A percentile compares a stretch with the other conserved stretches of the same genome.
phyloP scores from a whole-genome alignment of 2,113 vertebrate species.

The Petaurus breviceps region DNA sequence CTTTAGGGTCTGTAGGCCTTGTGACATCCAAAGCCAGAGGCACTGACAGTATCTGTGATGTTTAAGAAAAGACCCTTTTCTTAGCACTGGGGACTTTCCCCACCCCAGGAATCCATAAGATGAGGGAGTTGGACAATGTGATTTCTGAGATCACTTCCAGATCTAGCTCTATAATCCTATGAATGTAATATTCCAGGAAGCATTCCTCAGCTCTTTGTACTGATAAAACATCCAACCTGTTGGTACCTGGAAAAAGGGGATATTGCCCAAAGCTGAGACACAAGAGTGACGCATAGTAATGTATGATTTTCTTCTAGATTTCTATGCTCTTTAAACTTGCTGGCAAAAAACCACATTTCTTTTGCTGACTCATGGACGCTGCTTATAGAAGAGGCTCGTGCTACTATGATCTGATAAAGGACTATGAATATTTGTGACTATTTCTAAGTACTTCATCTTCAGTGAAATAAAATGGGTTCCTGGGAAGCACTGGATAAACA shows the following conservation, averaged over 20 bases:
- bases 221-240: neutral
- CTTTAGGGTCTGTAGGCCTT: neutral
- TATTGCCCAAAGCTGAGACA: neutral
- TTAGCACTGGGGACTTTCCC: neutral
- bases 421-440: neutral
- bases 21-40: neutral
- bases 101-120: neutral
- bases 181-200: neutral
- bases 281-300: neutral
- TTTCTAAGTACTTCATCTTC: slow-evolving; percentile 8
- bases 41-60: neutral
- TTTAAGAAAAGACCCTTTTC: neutral
- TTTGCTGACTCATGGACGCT: neutral
- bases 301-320: neutral
- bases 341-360: neutral
- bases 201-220: neutral
- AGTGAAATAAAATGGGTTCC: neutral
- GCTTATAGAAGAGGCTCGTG: neutral
- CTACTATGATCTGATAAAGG: neutral
- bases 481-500: neutral
- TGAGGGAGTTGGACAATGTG: neutral
- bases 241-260: neutral
- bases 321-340: neutral
- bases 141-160: neutral
- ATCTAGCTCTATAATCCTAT: neutral